Evolutionary conservation across 37 sponge, comb jelly and placozoan species (phyloP).

Genomic region (Cliona cf. orientalis): DNA sequence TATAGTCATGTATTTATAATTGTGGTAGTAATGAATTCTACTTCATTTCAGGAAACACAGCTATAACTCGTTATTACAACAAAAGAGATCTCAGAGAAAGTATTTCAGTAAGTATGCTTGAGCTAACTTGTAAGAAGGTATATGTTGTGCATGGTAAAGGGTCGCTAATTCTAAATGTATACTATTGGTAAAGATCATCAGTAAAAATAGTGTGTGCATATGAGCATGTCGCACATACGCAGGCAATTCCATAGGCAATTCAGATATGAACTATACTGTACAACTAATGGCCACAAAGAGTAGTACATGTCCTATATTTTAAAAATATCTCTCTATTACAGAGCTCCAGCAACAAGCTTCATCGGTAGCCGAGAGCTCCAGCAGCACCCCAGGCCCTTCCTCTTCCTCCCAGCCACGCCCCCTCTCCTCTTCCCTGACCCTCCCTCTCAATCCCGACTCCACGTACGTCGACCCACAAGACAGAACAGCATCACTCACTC

Average conservation of each 20-base stretch:
- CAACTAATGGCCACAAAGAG: not conserved
- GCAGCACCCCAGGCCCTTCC: not conserved
- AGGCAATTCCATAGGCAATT: too few species aligned
- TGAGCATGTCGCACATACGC: too few species aligned
- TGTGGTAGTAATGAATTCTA: too few species aligned
- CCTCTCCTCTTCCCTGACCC: not conserved
- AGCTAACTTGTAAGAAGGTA: not conserved
- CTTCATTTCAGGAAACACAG: constrained; percentile 29
- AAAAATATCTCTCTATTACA: not conserved
- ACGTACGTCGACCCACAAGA: too few species aligned
- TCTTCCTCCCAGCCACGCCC: not conserved
- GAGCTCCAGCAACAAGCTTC: not conserved
- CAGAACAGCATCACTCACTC: not conserved
- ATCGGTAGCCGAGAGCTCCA: not conserved
- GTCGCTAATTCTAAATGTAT: too few species aligned
- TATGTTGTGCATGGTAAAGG: too few species aligned
- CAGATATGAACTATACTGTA: too few species aligned
- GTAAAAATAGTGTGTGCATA: too few species aligned
- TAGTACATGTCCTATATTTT: not conserved
- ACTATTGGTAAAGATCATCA: too few species aligned
- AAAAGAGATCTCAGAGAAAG: constrained; percentile 10
- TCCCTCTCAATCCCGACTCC: not conserved
- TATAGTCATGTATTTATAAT: too few species aligned
- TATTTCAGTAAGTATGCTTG: constrained; percentile 19
- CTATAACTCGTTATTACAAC: constrained; percentile 28